Conservation (phyloP, 1,140 invertebrate genomes). For the Heterodera carotae region DNA sequence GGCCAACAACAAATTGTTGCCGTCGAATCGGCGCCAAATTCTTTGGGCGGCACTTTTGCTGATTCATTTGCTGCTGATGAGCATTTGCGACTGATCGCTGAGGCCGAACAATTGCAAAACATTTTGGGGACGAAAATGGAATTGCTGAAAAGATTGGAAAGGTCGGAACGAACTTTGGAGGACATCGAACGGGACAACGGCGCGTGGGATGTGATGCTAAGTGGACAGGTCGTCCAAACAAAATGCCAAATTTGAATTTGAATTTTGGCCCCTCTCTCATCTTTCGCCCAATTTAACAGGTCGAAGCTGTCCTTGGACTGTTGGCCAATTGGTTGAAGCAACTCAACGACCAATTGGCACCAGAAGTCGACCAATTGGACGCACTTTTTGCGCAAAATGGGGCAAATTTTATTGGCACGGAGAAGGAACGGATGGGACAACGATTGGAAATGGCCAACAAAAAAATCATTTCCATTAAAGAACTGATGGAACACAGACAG, state of each 20-base stretch:
- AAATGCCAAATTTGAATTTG: slow-evolving; percentile 11
- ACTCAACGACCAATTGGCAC: slow-evolving; percentile 11
- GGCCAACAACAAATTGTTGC: not conserved
- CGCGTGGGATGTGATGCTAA: slow-evolving; percentile 24
- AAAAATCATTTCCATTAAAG: not conserved
- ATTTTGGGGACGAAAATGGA: slow-evolving; percentile 42
- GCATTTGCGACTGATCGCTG: slow-evolving; percentile 1
- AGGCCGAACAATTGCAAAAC: slow-evolving; percentile 34
- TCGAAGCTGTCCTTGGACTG: slow-evolving; percentile 17
- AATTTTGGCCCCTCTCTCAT: not conserved
- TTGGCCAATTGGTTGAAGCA: slow-evolving; percentile 5
- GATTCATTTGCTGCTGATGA: too few species aligned
- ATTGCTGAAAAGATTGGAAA: slow-evolving; percentile 44
- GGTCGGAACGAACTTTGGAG: slow-evolving; percentile 35
- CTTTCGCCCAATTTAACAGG: not conserved
- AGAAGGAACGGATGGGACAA: slow-evolving; percentile 12
- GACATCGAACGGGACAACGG: slow-evolving; percentile 32
- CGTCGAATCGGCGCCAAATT: too few species aligned
- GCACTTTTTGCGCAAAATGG: slow-evolving; percentile 4
- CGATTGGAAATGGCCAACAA: not conserved
- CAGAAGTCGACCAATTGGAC: slow-evolving; percentile 13
- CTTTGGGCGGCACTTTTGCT: not conserved
- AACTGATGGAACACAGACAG: slow-evolving; percentile 3
- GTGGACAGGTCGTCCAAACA: slow-evolving; percentile 21
- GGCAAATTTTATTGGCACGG: slow-evolving; percentile 23